Evolutionary conservation across 2,888 invertebrate genomes (phyloP).

Genomic region (Platerodrilus igneus): DNA sequence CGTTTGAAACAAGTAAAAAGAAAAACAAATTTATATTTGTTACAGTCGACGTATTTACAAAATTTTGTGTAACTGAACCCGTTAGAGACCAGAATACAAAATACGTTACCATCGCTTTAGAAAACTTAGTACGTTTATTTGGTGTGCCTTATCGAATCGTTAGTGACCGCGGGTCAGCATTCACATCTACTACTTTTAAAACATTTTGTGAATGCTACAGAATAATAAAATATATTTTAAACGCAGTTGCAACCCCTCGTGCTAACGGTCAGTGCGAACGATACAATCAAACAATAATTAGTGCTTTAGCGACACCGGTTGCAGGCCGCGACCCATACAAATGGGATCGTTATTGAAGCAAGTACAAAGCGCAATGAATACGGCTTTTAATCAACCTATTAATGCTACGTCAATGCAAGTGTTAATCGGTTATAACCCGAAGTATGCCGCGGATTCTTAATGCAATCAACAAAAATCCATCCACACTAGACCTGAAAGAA

Average conservation of each 20-base stretch:
- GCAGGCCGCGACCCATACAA: slow-evolving; percentile 16
- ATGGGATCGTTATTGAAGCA: slow-evolving; percentile 31
- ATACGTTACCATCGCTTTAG: background rate
- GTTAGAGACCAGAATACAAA: background rate
- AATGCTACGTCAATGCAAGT: slow-evolving; percentile 24
- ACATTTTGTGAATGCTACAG: background rate
- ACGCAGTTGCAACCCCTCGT: slow-evolving; percentile 9
- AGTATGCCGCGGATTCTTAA: slow-evolving; percentile 10
- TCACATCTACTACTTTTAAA: slow-evolving; percentile 3
- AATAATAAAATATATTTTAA: slow-evolving; percentile 4
- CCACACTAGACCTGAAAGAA: slow-evolving; percentile 13
- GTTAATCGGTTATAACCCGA: slow-evolving; percentile 22
- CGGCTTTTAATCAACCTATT: slow-evolving; percentile 21
- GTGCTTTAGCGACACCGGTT: slow-evolving; percentile 22
- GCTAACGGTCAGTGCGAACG: slow-evolving; percentile 19
- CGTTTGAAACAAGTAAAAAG: slow-evolving; percentile 27
- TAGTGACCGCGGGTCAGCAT: slow-evolving; percentile 1
- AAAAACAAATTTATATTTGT: slow-evolving; percentile 33
- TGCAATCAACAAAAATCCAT: slow-evolving; percentile 9
- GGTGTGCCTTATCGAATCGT: slow-evolving; percentile 7
- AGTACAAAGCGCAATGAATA: slow-evolving; percentile 32
- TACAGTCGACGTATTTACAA: slow-evolving; percentile 36
- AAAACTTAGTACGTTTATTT: slow-evolving; percentile 2
- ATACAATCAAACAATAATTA: slow-evolving; percentile 24
- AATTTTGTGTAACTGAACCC: slow-evolving; percentile 28